Evolutionary conservation across 1,140 invertebrate genomes (phyloP), one percentile per base, ranked within the genome.

Genomic region (Liolophura sinensis): DNA sequence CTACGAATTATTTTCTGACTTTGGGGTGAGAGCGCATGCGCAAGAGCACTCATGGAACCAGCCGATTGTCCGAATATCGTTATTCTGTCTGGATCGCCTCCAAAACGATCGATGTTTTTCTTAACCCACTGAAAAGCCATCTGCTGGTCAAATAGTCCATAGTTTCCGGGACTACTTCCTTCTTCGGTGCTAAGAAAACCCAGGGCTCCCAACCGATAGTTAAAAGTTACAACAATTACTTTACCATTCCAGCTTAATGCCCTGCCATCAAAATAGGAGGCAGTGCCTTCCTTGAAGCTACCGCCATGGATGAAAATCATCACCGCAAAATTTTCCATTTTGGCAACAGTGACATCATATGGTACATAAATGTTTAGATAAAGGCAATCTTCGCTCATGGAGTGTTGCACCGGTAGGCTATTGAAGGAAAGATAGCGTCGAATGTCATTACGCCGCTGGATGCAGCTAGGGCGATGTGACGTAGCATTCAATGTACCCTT

Each of bases 381-480:
- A 1, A 79, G 67, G 62, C 78, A 79, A 65, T 79, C 74, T 54
- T 79, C 78, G 16, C 51, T 56, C 6, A 69, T 61, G n/a, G 62
- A 31, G 14, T 65, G 63, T 48, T 67, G 59, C 3, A 51, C 27
- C 20, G 66, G 64, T n/a, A 66, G 51, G 31, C n/a, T n/a, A n/a
- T n/a, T n/a, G n/a, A n/a, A n/a, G n/a, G n/a, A n/a, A n/a, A n/a
- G n/a, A n/a, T 52, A 59, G 49, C 40, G 40, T 22, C 90, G 86
- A 9, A 95, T 88, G 9, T 89, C 88, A 3, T 92, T 92, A 0
- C 89, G 88, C 0, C 93, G 92, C 81, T 97, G 95, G 0, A 94
- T 93, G 86, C 95, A 97, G 0, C 93, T 92, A 5, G 93, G 92
- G 0, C 92, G 91, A 88, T 92, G 96, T 84, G 95, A 62, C 20